phyloP scores from a whole-genome alignment of 1,140 invertebrate species.

The Archegozetes longisetosus region DNA sequence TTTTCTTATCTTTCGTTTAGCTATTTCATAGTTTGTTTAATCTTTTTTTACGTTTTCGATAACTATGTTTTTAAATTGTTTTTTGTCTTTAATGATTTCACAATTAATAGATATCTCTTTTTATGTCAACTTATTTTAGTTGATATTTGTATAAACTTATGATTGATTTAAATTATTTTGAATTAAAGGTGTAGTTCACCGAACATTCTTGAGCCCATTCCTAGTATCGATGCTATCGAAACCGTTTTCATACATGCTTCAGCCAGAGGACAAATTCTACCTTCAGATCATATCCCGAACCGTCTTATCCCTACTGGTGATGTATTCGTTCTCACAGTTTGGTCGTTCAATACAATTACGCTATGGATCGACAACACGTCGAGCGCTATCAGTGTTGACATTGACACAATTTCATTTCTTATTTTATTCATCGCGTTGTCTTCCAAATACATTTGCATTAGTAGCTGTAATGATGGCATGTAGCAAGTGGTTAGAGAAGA shows the following conservation, averaged over 20 bases:
- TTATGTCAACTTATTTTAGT: neutral
- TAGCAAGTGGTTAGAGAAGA: conserved; percentile 23
- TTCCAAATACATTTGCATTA: conserved; percentile 92
- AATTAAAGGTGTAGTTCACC: conserved; percentile 71
- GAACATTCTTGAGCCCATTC: conserved; percentile 88
- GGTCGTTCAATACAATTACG: conserved; percentile 34
- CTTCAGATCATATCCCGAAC: conserved; percentile 12
- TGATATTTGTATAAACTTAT: neutral
- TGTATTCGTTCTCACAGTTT: conserved; percentile 53
- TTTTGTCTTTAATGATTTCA: neutral
- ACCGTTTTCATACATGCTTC: neutral
- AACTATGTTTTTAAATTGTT: too few relatives aligned
- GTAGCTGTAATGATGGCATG: conserved; percentile 54
- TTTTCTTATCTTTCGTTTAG: too few relatives aligned
- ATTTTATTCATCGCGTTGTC: conserved; percentile 81
- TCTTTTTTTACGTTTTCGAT: too few relatives aligned
- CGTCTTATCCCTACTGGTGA: conserved; percentile 51
- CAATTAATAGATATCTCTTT: neutral
- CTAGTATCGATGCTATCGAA: conserved; percentile 40
- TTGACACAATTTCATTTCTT: conserved; percentile 92
- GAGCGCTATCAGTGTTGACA: conserved; percentile 69
- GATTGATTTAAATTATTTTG: neutral
- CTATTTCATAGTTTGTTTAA: too few relatives aligned
- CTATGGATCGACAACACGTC: conserved; percentile 57
- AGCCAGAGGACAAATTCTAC: conserved; percentile 12